These are phyloP conservation scores for Eledone cirrhosa DNA, from an alignment of 2,888 invertebrate species.

Conservation along the genomic window DNA sequence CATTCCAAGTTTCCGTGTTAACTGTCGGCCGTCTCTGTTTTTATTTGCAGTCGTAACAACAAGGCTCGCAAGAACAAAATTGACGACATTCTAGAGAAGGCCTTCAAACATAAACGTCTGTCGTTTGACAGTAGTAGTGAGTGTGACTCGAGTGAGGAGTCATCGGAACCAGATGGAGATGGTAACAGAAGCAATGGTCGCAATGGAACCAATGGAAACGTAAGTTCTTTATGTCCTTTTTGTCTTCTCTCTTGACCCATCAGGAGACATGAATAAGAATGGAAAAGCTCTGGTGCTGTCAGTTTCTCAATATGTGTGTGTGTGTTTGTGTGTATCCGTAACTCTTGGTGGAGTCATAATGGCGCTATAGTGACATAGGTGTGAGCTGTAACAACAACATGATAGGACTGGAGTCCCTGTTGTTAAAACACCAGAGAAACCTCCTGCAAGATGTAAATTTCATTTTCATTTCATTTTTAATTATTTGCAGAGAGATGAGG, in stretches of 20 bases:
- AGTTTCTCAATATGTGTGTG: too few species aligned
- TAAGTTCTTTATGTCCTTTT: not conserved
- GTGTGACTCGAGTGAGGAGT: constrained; percentile 43
- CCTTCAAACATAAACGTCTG: constrained; percentile 51
- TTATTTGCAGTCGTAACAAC: constrained; percentile 52
- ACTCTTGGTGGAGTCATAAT: too few species aligned
- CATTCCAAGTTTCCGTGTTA: not conserved
- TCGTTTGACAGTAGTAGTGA: constrained; percentile 41
- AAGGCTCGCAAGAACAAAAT: constrained; percentile 55
- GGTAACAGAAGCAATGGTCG: constrained; percentile 30
- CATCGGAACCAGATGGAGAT: constrained; percentile 40
- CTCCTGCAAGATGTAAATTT: too few species aligned
- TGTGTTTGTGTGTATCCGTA: too few species aligned
- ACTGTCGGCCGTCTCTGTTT: constrained; percentile 32
- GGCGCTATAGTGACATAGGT: too few species aligned
- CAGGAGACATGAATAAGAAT: too few species aligned
- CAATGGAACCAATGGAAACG: not conserved
- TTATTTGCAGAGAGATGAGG: not conserved
- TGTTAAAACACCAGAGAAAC: too few species aligned
- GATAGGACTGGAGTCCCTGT: too few species aligned
- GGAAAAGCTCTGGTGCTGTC: too few species aligned
- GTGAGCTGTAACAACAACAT: too few species aligned
- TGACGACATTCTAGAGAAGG: constrained; percentile 52
- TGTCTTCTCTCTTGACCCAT: too few species aligned
- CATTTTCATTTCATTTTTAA: too few species aligned